Evolutionary conservation across 2,888 invertebrate species (phyloP).

Genomic region (Heliconius cydno): DNA sequence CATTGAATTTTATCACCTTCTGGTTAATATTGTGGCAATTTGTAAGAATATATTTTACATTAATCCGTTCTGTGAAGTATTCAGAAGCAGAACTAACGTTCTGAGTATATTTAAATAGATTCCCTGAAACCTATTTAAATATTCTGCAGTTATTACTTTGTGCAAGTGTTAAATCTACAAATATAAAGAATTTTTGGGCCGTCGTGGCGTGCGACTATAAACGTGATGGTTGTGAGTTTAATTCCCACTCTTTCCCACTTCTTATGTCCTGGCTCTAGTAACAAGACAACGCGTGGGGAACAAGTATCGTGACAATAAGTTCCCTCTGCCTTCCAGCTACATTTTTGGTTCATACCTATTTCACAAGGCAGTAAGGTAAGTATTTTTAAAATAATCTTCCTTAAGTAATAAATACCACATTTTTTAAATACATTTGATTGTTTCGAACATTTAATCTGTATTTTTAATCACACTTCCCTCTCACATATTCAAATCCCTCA

Average conservation of each 20-base stretch:
- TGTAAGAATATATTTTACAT: too few relatives aligned
- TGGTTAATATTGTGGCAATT: too few relatives aligned
- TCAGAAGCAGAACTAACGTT: neutral
- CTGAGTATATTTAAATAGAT: neutral
- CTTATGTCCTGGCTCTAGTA: too few relatives aligned
- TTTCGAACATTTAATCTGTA: neutral
- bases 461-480: neutral
- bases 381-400: neutral
- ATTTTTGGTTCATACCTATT: neutral
- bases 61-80: neutral
- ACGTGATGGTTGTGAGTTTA: too few relatives aligned
- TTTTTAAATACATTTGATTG: neutral
- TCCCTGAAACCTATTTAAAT: neutral
- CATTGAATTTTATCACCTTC: neutral
- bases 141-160: neutral
- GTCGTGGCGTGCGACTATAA: too few relatives aligned
- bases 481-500: neutral
- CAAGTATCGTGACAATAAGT: too few relatives aligned
- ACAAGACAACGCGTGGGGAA: too few relatives aligned
- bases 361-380: neutral
- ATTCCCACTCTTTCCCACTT: too few relatives aligned
- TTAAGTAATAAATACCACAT: neutral
- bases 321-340: too few relatives aligned
- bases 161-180: neutral
- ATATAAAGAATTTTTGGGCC: neutral